phyloP scores from a whole-genome alignment of 2,797 vertebrate species.

The Tamandua tetradactyla region DNA sequence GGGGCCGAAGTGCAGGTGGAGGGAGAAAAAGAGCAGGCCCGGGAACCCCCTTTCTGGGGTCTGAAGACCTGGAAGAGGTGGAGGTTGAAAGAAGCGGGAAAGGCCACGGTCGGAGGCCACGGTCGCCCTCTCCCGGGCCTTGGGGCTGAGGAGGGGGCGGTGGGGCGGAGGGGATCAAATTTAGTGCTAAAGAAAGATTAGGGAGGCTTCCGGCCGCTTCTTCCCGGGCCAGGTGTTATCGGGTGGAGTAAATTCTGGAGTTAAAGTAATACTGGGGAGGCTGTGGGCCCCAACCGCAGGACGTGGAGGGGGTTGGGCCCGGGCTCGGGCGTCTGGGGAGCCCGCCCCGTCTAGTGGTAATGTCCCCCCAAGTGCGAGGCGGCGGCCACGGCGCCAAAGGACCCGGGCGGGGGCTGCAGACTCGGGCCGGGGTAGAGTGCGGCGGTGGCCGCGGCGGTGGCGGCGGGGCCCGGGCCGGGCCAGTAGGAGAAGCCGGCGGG shows the following conservation, averaged over 20 bases:
- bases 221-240: not conserved
- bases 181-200: not conserved
- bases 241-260: not conserved
- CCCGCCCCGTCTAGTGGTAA: slow-evolving; percentile 90
- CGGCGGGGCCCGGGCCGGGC: slow-evolving; percentile 90
- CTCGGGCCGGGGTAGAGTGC: slow-evolving; percentile 93
- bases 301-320: not conserved
- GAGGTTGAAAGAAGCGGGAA: not conserved
- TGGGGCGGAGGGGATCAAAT: not conserved
- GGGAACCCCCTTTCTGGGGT: not conserved
- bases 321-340: not conserved
- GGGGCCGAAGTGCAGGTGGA: not conserved
- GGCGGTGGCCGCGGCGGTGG: slow-evolving; percentile 90
- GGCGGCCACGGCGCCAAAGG: slow-evolving; percentile 89
- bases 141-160: too few relatives aligned
- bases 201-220: not conserved
- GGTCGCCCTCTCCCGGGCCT: not conserved
- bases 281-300: not conserved
- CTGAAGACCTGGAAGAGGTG: not conserved
- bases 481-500: slow-evolving; percentile 97
- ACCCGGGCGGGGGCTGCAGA: slow-evolving; percentile 89
- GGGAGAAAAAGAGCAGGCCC: not conserved
- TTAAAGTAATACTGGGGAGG: not conserved
- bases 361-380: slow-evolving; percentile 93
- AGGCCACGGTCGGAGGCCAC: not conserved